Conservation (phyloP, 1,140 invertebrate genomes). For the Calephelis virginiensis region DNA sequence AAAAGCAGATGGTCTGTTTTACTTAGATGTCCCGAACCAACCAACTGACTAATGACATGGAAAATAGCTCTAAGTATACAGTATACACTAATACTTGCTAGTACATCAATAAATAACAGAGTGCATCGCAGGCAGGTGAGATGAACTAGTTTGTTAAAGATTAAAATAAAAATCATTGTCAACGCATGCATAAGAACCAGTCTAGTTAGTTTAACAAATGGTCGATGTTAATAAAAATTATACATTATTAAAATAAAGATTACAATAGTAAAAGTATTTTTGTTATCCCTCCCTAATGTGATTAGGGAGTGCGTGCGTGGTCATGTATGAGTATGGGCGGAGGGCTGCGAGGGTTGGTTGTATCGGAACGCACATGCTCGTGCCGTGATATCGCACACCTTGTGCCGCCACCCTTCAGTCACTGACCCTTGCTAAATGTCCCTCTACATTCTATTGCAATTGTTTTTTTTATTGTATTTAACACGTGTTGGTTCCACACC, state of each 20-base stretch:
- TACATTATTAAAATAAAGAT: not conserved
- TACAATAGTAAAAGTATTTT: not conserved
- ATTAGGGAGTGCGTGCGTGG: constrained; percentile 49
- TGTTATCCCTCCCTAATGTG: constrained; percentile 33
- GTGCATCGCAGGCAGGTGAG: not conserved
- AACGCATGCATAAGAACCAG: not conserved
- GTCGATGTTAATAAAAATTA: not conserved
- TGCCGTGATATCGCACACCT: constrained; percentile 72
- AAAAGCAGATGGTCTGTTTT: too few species aligned
- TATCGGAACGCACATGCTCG: constrained; percentile 68
- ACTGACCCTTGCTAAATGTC: constrained; percentile 56
- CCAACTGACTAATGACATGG: too few species aligned
- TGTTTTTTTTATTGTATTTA: constrained; percentile 31
- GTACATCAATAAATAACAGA: not conserved
- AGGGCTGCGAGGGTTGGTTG: constrained; percentile 48
- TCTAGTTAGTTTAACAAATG: not conserved
- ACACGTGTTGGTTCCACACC: constrained; percentile 10
- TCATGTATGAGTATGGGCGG: constrained; percentile 39
- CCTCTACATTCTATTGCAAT: constrained; percentile 50
- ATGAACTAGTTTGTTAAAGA: not conserved
- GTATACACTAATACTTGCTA: too few species aligned
- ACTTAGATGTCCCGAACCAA: too few species aligned
- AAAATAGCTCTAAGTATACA: too few species aligned
- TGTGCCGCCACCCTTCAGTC: constrained; percentile 58
- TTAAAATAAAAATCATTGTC: not conserved